Conservation (phyloP, 2,113 vertebrate species). For the Poeciliopsis occidentalis region DNA sequence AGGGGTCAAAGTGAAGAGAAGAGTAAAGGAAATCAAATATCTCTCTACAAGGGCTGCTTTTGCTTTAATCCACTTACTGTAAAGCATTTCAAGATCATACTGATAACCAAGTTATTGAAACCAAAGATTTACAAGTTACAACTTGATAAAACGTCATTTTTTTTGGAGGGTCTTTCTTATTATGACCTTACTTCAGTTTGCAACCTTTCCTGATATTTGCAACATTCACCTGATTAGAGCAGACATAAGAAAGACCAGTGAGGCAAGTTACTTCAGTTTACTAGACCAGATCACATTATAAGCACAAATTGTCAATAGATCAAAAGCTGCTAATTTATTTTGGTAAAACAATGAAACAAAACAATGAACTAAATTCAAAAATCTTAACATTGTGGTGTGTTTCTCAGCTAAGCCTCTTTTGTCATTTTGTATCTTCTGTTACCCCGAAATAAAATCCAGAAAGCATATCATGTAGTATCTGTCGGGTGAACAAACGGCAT, state of each 20-base stretch:
- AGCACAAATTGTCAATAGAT: no score
- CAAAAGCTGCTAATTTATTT: not conserved
- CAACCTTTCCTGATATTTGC: slow-evolving; percentile 22
- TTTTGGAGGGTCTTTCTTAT: not conserved
- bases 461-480: not conserved
- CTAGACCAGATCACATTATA: no score
- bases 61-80: not conserved
- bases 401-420: not conserved
- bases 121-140: no score
- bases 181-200: not conserved
- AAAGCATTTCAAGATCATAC: not conserved
- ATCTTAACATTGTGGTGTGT: not conserved
- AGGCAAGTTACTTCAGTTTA: not conserved
- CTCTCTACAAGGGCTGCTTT: not conserved
- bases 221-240: slow-evolving; percentile 12
- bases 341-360: not conserved
- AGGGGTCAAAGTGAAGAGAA: not conserved
- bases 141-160: not conserved
- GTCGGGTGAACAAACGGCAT: not conserved
- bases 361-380: slow-evolving; percentile 17
- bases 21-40: not conserved
- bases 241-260: slow-evolving; percentile 19
- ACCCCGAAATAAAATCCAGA: not conserved
- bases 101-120: no score
- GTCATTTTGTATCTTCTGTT: not conserved